Evolutionary conservation across 64 coral and sea anemone species (phyloP).

Genomic region (Orbicella faveolata): DNA sequence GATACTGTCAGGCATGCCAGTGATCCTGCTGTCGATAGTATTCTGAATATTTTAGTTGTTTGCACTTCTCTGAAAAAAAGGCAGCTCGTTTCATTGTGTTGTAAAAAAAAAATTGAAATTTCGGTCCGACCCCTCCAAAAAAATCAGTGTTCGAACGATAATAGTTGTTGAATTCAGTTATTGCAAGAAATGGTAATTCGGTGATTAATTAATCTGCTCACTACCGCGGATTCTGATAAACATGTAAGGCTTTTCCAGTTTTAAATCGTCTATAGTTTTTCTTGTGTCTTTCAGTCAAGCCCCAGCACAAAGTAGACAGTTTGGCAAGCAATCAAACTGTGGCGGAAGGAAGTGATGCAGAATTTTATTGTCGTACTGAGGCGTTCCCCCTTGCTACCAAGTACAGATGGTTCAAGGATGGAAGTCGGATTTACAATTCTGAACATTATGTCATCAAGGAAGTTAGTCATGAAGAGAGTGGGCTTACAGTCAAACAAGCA

Average conservation of each 20-base stretch:
- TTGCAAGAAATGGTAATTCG: too few relatives aligned
- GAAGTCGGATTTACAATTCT: background rate
- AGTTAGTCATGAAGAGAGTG: constrained; percentile 7
- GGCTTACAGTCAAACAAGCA: constrained; percentile 30
- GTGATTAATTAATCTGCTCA: too few relatives aligned
- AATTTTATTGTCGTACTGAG: constrained; percentile 34
- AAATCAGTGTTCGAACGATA: too few relatives aligned
- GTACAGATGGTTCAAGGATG: constrained; percentile 71
- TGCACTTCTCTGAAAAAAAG: too few relatives aligned
- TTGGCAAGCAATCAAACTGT: constrained; percentile 33
- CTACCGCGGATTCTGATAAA: too few relatives aligned
- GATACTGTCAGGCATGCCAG: too few relatives aligned
- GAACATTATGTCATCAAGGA: background rate
- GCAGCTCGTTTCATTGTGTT: too few relatives aligned
- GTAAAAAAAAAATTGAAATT: too few relatives aligned
- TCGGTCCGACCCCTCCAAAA: too few relatives aligned
- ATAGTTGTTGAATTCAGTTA: too few relatives aligned
- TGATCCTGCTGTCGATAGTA: too few relatives aligned
- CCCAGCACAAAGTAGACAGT: constrained; percentile 27
- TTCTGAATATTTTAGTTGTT: too few relatives aligned
- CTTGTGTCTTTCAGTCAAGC: constrained; percentile 41
- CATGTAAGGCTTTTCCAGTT: background rate
- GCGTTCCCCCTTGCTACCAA: constrained; percentile 19
- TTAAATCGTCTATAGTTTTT: background rate
- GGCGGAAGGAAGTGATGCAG: constrained; percentile 7